Percentiles rank a stretch among this genome's conserved stretches.
Evolutionary conservation across 2,113 vertebrate genomes (phyloP).

Genomic region (Odocoileus virginianus): DNA sequence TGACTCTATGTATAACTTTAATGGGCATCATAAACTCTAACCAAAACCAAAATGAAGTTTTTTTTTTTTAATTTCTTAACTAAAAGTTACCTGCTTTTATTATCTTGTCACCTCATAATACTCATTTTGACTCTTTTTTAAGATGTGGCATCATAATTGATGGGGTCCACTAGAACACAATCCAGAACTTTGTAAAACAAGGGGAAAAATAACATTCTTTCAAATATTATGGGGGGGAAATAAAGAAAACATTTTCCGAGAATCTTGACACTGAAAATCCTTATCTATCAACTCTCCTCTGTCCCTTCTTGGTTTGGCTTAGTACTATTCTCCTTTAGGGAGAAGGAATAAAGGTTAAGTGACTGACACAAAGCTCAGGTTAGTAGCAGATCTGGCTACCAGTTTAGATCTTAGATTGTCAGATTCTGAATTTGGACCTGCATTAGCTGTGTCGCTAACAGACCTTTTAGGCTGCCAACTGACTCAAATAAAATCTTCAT

Average conservation of each 20-base stretch:
- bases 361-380: neutral
- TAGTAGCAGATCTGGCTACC: neutral
- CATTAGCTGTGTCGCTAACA: neutral
- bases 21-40: conserved; percentile 42
- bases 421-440: neutral
- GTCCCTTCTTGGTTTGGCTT: neutral
- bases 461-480: conserved; percentile 34
- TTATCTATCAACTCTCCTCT: neutral
- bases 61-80: neutral
- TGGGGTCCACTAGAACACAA: conserved; percentile 30
- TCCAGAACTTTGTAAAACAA: conserved; percentile 37
- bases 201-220: neutral
- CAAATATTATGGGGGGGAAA: neutral
- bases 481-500: conserved; percentile 29
- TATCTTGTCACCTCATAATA: conserved; percentile 48
- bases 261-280: neutral
- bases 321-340: neutral
- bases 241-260: neutral
- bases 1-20: conserved; percentile 7
- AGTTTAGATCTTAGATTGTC: neutral
- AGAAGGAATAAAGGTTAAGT: neutral
- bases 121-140: conserved; percentile 18
- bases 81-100: conserved; percentile 49
- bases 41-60: conserved; percentile 39
- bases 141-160: conserved; percentile 28